A percentile compares a stretch with the other conserved stretches of the same genome.
phyloP scores from a whole-genome alignment of 1,140 invertebrate species.

The Drosophila parabipectinata region DNA sequence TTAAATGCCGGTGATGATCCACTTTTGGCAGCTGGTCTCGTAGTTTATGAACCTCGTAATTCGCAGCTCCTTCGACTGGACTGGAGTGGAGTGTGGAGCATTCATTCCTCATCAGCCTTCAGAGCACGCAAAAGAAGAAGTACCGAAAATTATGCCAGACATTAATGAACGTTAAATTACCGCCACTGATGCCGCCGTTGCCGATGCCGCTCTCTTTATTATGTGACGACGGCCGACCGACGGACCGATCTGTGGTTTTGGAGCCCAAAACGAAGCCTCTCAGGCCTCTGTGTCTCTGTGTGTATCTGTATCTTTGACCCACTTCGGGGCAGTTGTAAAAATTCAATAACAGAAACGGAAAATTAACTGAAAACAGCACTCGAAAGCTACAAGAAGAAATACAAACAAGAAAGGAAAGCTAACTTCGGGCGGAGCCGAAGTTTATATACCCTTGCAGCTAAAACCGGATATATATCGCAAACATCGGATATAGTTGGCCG shows the following conservation, averaged over 20 bases:
- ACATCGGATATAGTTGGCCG: too few relatives aligned
- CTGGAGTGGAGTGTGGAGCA: constrained; percentile 1
- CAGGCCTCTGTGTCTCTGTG: constrained; percentile 3
- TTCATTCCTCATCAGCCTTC: constrained; percentile 25
- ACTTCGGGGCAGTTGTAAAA: constrained; percentile 69
- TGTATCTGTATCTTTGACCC: constrained; percentile 63
- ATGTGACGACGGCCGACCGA: constrained; percentile 38
- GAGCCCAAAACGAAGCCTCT: constrained; percentile 6
- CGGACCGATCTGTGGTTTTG: constrained; percentile 1
- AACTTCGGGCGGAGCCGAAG: too few relatives aligned
- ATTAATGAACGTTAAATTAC: constrained; percentile 63
- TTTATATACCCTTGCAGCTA: too few relatives aligned
- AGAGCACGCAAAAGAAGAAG: constrained; percentile 43
- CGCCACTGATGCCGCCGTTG: constrained; percentile 14
- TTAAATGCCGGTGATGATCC: constrained; percentile 34
- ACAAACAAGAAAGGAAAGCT: too few relatives aligned
- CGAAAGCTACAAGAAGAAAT: constrained; percentile 40
- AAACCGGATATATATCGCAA: too few relatives aligned
- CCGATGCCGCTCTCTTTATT: constrained; percentile 53
- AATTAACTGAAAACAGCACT: constrained; percentile 79
- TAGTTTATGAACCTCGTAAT: constrained; percentile 11
- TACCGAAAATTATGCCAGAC: constrained; percentile 60
- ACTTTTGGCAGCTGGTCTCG: constrained; percentile 53
- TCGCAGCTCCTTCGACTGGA: constrained; percentile 13
- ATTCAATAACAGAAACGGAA: constrained; percentile 79